Percentiles rank a stretch among this genome's conserved stretches.
phyloP scores from a whole-genome alignment of 2,888 invertebrate genomes.

The Eudemis profundana region DNA sequence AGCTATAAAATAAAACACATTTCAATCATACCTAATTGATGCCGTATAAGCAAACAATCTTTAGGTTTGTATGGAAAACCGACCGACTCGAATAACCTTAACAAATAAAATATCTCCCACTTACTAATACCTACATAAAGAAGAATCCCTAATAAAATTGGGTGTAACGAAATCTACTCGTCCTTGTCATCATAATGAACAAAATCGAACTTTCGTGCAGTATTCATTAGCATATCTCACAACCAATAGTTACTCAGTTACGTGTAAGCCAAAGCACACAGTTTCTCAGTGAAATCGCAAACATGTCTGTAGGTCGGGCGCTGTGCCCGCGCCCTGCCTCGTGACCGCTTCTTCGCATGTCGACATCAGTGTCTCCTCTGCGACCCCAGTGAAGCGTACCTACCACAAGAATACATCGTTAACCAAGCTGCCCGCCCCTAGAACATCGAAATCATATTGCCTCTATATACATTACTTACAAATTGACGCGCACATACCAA shows the following conservation, averaged over 20 bases:
- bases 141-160: neutral
- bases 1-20: too few relatives aligned
- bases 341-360: conserved; percentile 62
- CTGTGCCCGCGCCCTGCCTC: conserved; percentile 48
- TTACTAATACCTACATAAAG: neutral
- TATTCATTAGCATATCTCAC: conserved; percentile 57
- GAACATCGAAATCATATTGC: too few relatives aligned
- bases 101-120: too few relatives aligned
- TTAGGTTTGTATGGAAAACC: too few relatives aligned
- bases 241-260: conserved; percentile 47
- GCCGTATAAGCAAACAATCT: too few relatives aligned
- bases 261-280: conserved; percentile 50
- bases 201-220: conserved; percentile 48
- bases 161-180: neutral
- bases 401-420: too few relatives aligned
- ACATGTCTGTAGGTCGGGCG: conserved; percentile 56
- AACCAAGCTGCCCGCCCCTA: too few relatives aligned
- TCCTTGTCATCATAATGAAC: conserved; percentile 11
- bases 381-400: neutral
- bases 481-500: neutral
- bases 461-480: neutral
- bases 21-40: too few relatives aligned
- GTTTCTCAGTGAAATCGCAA: conserved; percentile 70
- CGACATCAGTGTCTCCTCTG: conserved; percentile 46
- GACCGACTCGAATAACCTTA: too few relatives aligned